Percentiles rank a stretch among this genome's conserved stretches.
Evolutionary conservation across 2,888 invertebrate genomes (phyloP).

Genomic region (Parnassius smintheus): DNA sequence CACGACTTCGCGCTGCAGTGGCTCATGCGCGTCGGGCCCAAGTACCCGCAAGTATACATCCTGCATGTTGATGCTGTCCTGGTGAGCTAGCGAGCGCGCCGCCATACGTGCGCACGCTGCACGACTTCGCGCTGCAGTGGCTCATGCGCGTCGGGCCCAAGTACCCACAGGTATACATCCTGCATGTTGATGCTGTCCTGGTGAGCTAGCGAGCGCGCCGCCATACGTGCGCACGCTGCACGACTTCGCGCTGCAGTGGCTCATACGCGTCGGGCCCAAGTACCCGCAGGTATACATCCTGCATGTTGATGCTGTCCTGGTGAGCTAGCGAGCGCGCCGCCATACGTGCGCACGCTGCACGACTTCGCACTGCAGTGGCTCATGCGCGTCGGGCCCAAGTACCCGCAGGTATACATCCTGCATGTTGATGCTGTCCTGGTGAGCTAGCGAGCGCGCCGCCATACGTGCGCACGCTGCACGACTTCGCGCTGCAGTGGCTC

Average conservation of each 20-base stretch:
- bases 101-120: conserved; percentile 86
- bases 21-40: conserved; percentile 95
- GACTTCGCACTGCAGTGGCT: conserved; percentile 94
- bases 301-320: too few species aligned
- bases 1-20: conserved; percentile 95
- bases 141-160: conserved; percentile 95
- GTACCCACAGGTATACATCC: conserved; percentile 88
- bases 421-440: too few species aligned
- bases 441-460: conserved; percentile 74
- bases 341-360: conserved; percentile 87
- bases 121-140: conserved; percentile 94
- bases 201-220: conserved; percentile 67
- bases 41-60: conserved; percentile 89
- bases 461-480: conserved; percentile 88
- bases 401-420: conserved; percentile 87
- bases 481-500: conserved; percentile 93
- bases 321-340: conserved; percentile 70
- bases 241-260: conserved; percentile 93
- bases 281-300: conserved; percentile 88
- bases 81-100: conserved; percentile 68
- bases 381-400: conserved; percentile 94
- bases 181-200: too few species aligned
- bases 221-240: conserved; percentile 88
- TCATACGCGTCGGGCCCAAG: conserved; percentile 95
- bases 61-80: too few species aligned